Conservation (phyloP, 2,888 invertebrate genomes). For the Stegophylla sp. region DNA sequence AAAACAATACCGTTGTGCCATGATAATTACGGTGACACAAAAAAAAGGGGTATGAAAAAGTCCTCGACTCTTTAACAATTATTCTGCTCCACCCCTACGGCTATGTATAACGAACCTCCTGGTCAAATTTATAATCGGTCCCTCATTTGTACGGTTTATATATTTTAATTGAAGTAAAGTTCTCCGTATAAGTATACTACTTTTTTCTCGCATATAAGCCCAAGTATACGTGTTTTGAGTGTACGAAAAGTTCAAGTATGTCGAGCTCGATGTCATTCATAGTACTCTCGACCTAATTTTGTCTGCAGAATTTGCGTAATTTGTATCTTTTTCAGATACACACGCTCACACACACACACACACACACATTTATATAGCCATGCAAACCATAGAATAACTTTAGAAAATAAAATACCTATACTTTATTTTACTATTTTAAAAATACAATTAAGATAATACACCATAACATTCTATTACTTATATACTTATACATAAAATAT, state of each 20-base stretch:
- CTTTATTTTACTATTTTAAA: no score
- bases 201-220: constrained; percentile 36
- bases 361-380: neutral
- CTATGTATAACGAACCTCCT: constrained; percentile 47
- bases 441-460: no score
- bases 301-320: neutral
- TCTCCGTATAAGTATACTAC: constrained; percentile 41
- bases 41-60: constrained; percentile 49
- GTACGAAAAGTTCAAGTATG: constrained; percentile 33
- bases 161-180: constrained; percentile 51
- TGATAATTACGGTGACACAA: constrained; percentile 58
- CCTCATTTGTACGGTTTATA: constrained; percentile 50
- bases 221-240: constrained; percentile 23
- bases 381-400: neutral
- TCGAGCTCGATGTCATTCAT: constrained; percentile 19
- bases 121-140: constrained; percentile 55
- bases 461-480: neutral
- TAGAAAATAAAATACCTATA: neutral
- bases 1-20: constrained; percentile 58
- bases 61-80: constrained; percentile 50
- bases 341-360: neutral
- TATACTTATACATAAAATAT: neutral
- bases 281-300: constrained; percentile 51
- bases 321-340: neutral
- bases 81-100: constrained; percentile 40